Base-by-base conservation (phyloP, 2,888 invertebrate genomes). In the Brachypterus glaber region DNA sequence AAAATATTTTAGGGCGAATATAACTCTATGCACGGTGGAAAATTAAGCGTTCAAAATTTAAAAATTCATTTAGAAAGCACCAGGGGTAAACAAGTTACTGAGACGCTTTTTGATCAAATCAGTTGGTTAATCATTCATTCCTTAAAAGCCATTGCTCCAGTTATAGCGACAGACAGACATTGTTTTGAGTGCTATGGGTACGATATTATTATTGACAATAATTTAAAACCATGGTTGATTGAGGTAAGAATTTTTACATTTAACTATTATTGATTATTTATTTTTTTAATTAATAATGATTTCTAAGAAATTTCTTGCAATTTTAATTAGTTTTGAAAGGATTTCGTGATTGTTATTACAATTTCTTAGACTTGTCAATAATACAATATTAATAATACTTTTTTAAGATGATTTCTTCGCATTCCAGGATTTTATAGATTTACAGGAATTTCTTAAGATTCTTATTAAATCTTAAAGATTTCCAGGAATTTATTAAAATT, bases 111-210 rank as follows among this genome's bases (percentile, higher is more conserved):
- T 60, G 82, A 85, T 44, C 83, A 87, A 50, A 95, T 90, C 57
- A 79, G 81, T 43, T 89, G 88, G 83, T 70, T 90, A 39, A 91
- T 91, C 45, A 86, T 91, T 5, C 93, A 95, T 64, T 93, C 93
- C 0, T 63, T 96, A 43, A 89, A 90, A 66, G 88, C 93, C 2
- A 93, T 93, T 1, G 80, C 89, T 4, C 88, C 90, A 1, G 85
- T 91, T 9, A 91, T 95, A 76, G 86, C 90, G 1, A 92, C 88
- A 51, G 93, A 95, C 64, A 71, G 89, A 35, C 90, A 90, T 62
- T 90, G 90, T 57, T 90, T 87, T 58, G 91, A 91, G 65, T 91
- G 91, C 55, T 96, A 95, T 58, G 95, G 95, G 26, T 95, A 90
- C 60, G 95, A 95, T 58, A 92, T 95, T 35, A 95, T 95, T 50